Percentiles rank a stretch among this genome's conserved stretches.
phyloP scores from a whole-genome alignment of 2,888 invertebrate species.

The Drosophila infuscata region DNA sequence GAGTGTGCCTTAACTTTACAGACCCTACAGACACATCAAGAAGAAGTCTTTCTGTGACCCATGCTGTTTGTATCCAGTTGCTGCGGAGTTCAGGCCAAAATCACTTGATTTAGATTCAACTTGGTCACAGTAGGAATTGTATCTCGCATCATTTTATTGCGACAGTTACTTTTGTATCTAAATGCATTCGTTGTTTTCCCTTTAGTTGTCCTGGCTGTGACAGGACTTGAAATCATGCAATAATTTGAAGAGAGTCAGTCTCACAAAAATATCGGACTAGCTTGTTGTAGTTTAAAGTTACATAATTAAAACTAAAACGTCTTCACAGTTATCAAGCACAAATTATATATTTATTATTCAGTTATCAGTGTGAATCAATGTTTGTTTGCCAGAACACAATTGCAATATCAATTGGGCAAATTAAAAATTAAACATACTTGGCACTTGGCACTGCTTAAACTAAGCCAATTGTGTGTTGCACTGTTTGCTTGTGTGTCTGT shows the following conservation, averaged over 20 bases:
- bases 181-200: not conserved
- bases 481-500: constrained; percentile 9
- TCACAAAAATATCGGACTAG: not conserved
- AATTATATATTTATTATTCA: constrained; percentile 12
- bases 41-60: constrained; percentile 17
- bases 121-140: not conserved
- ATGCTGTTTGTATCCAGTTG: constrained; percentile 15
- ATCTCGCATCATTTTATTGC: not conserved
- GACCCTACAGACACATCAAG: constrained; percentile 5
- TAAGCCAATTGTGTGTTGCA: not conserved
- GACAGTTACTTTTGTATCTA: not conserved
- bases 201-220: constrained; percentile 13
- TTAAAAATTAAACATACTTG: constrained; percentile 21
- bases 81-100: not conserved
- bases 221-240: constrained; percentile 13
- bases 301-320: not conserved
- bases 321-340: not conserved
- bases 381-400: constrained; percentile 19
- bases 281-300: not conserved
- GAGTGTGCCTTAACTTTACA: constrained; percentile 2
- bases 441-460: constrained; percentile 5
- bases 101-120: not conserved
- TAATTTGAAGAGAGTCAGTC: not conserved
- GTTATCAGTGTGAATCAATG: constrained; percentile 14
- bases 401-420: constrained; percentile 16